These are phyloP conservation scores for Drosophila sulfurigaster DNA, from an alignment of 1,140 invertebrate genomes.

Conservation along the genomic window DNA sequence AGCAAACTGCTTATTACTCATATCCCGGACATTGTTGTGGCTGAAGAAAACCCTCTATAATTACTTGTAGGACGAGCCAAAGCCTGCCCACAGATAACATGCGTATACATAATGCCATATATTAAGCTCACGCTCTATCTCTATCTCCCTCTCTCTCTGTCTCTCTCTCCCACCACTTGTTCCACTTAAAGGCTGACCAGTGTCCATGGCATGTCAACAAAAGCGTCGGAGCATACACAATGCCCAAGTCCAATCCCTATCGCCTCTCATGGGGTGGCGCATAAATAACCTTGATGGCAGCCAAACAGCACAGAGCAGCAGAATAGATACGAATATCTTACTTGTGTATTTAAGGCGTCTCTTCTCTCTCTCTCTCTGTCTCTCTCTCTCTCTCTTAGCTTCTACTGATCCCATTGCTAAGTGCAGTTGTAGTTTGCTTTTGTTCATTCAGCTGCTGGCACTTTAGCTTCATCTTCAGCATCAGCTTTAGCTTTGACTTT, in stretches of 20 bases:
- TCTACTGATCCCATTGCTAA: conserved; percentile 10
- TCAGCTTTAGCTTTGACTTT: background rate
- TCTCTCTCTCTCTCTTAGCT: background rate
- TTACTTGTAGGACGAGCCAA: conserved; percentile 47
- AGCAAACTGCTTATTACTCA: conserved; percentile 62
- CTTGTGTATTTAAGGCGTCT: conserved; percentile 57
- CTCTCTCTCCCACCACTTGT: background rate
- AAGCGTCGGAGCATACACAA: conserved; percentile 26
- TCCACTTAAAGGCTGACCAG: conserved; percentile 32
- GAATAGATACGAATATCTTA: conserved; percentile 5
- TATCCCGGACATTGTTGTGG: background rate
- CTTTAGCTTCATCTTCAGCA: conserved; percentile 5
- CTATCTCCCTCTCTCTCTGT: background rate
- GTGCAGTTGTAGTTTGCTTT: background rate
- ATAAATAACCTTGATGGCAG: conserved; percentile 71
- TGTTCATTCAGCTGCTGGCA: conserved; percentile 10
- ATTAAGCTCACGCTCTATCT: conserved; percentile 42
- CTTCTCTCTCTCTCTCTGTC: background rate
- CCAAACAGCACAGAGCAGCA: background rate
- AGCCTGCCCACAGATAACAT: conserved; percentile 50
- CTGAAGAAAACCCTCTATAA: conserved; percentile 39
- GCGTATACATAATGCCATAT: conserved; percentile 68
- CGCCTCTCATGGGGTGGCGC: conserved; percentile 36
- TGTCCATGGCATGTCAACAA: conserved; percentile 59
- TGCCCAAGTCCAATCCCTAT: background rate